Percentiles rank a stretch among this genome's conserved stretches.
Conservation (phyloP, 1,140 invertebrate species). For the Rhopalosiphum maidis region DNA sequence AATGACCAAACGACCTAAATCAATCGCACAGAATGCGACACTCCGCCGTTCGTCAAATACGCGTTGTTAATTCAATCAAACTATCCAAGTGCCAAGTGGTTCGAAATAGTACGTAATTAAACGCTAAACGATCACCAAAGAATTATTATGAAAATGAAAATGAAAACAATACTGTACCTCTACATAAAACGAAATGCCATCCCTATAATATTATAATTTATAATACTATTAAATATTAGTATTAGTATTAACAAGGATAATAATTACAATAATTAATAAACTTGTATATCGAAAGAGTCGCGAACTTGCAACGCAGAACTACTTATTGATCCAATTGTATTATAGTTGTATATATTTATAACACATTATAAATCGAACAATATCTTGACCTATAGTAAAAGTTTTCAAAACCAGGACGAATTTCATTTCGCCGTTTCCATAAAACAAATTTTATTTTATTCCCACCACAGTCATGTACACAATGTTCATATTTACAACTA, state of each 20-base stretch:
- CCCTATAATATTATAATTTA: background rate
- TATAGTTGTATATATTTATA: background rate
- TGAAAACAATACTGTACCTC: background rate
- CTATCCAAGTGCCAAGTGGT: background rate
- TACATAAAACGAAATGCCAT: background rate
- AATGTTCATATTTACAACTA: background rate
- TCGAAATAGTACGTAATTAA: background rate
- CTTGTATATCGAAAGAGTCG: background rate
- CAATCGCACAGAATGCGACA: background rate
- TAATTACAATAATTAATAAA: background rate
- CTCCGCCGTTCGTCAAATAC: background rate
- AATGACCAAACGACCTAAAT: background rate
- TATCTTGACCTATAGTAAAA: background rate
- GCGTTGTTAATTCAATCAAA: background rate
- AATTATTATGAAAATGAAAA: background rate
- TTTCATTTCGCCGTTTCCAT: background rate
- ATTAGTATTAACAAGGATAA: background rate
- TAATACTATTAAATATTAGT: too few species aligned
- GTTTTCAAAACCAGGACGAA: background rate
- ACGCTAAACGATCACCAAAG: background rate
- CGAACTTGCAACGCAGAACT: background rate
- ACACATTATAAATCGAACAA: background rate
- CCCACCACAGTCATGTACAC: background rate
- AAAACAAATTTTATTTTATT: conserved; percentile 13
- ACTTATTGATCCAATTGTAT: background rate